Percentiles rank a stretch among this genome's conserved stretches.
phyloP scores from a whole-genome alignment of 2,888 invertebrate species.

The Scaptomyza cyrtandrae region DNA sequence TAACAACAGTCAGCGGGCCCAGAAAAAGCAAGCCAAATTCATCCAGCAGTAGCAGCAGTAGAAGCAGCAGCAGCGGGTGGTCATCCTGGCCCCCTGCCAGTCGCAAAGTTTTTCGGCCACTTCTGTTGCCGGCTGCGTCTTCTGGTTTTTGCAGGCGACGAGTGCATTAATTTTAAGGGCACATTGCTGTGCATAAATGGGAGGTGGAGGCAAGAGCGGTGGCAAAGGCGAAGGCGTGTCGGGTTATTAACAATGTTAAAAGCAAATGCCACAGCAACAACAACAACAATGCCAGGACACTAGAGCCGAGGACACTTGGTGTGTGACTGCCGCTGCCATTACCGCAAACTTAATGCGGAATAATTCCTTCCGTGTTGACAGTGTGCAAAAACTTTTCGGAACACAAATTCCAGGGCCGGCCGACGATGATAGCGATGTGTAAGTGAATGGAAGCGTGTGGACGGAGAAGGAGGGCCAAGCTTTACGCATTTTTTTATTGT shows the following conservation, averaged over 20 bases:
- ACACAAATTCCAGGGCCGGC: constrained; percentile 63
- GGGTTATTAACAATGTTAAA: constrained; percentile 78
- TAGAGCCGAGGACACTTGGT: constrained; percentile 42
- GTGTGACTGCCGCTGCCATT: constrained; percentile 73
- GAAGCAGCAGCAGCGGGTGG: constrained; percentile 17
- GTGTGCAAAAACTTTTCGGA: constrained; percentile 75
- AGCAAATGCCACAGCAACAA: constrained; percentile 63
- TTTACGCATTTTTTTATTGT: constrained; percentile 57
- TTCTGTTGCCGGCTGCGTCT: constrained; percentile 56
- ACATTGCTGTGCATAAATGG: constrained; percentile 76
- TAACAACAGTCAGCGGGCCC: constrained; percentile 52
- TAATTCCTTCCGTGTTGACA: constrained; percentile 81
- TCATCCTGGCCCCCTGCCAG: constrained; percentile 3
- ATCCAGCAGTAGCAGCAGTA: constrained; percentile 8
- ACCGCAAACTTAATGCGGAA: constrained; percentile 81
- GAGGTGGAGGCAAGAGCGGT: constrained; percentile 54
- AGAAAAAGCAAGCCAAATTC: constrained; percentile 15
- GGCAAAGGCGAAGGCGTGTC: constrained; percentile 71
- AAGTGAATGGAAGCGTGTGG: constrained; percentile 7
- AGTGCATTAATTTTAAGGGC: constrained; percentile 79
- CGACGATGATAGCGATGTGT: constrained; percentile 24
- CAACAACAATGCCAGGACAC: constrained; percentile 31
- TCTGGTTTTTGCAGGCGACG: constrained; percentile 48
- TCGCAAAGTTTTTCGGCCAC: constrained; percentile 67
- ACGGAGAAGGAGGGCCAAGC: constrained; percentile 11